A percentile compares a stretch with the other conserved stretches of the same genome.
Evolutionary conservation across 1,140 invertebrate species (phyloP).

Genomic region (Caenorhabditis brenneri): DNA sequence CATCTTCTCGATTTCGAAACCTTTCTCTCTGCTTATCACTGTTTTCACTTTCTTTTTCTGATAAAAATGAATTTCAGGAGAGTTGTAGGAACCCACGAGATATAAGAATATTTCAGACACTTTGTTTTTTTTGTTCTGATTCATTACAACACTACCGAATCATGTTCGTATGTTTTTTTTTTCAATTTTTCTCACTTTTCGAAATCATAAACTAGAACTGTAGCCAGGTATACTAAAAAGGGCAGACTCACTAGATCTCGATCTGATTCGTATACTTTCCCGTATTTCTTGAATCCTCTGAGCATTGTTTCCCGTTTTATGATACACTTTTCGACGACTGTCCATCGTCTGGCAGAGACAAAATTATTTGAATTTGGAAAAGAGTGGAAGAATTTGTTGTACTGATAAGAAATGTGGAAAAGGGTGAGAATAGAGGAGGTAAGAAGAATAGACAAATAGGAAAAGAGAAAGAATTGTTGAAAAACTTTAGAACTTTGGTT

Average conservation of each 20-base stretch:
- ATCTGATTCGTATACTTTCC: neutral
- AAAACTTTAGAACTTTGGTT: too few species aligned
- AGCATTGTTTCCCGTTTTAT: neutral
- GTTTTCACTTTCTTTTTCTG: conserved; percentile 23
- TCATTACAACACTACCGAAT: too few species aligned
- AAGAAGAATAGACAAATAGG: too few species aligned
- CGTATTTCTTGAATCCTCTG: conserved; percentile 5
- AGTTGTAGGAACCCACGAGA: neutral
- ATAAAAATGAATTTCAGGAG: neutral
- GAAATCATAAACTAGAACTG: neutral
- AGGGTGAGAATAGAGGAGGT: neutral
- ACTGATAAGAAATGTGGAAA: neutral
- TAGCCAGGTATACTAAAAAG: neutral
- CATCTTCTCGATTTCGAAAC: neutral
- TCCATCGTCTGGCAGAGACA: neutral
- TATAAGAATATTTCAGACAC: neutral
- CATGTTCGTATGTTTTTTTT: too few species aligned
- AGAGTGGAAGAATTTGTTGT: neutral
- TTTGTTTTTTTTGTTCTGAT: too few species aligned
- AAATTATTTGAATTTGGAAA: neutral
- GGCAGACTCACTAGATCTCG: neutral
- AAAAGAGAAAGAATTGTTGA: too few species aligned
- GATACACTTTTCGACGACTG: conserved; percentile 18
- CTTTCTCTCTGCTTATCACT: neutral
- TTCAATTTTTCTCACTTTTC: too few species aligned